phyloP scores from a whole-genome alignment of 2,888 invertebrate genomes.

The Chymomyza fuscimana region DNA sequence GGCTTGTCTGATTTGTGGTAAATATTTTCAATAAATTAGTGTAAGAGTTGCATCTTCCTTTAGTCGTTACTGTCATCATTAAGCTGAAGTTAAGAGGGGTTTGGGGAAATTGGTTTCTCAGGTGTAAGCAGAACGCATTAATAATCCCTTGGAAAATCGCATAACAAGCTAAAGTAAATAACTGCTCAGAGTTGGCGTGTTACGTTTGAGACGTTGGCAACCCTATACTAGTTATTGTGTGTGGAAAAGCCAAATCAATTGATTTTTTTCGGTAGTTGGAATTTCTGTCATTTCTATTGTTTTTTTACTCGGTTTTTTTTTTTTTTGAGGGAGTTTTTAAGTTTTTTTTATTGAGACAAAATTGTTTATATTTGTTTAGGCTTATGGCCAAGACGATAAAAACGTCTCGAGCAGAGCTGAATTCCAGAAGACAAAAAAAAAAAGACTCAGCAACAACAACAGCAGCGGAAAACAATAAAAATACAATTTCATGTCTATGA shows the following conservation, averaged over 20 bases:
- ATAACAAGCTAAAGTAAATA: too few species aligned
- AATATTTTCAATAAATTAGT: slow-evolving; percentile 65
- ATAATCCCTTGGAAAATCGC: too few species aligned
- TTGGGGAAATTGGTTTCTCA: not conserved
- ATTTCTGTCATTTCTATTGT: slow-evolving; percentile 18
- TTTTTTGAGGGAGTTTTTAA: not conserved
- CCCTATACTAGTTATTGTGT: too few species aligned
- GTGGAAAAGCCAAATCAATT: slow-evolving; percentile 44
- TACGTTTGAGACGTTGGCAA: too few species aligned
- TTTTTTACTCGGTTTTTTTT: slow-evolving; percentile 20
- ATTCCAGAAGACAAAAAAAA: slow-evolving; percentile 22
- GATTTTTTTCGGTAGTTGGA: slow-evolving; percentile 38
- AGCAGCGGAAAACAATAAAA: slow-evolving; percentile 48
- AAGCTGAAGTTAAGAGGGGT: not conserved
- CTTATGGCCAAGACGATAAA: slow-evolving; percentile 64
- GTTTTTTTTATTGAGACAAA: slow-evolving; percentile 44
- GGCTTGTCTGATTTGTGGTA: slow-evolving; percentile 56
- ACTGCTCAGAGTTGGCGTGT: too few species aligned
- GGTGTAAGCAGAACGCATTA: not conserved
- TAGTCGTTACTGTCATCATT: not conserved
- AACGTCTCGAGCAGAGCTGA: slow-evolving; percentile 53
- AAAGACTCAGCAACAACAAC: slow-evolving; percentile 1
- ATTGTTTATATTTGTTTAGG: slow-evolving; percentile 70
- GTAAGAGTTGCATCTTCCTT: slow-evolving; percentile 29
- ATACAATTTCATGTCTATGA: slow-evolving; percentile 64